Evolutionary conservation across 2,113 vertebrate genomes (phyloP).

Genomic region (Mystacornis crossleyi): DNA sequence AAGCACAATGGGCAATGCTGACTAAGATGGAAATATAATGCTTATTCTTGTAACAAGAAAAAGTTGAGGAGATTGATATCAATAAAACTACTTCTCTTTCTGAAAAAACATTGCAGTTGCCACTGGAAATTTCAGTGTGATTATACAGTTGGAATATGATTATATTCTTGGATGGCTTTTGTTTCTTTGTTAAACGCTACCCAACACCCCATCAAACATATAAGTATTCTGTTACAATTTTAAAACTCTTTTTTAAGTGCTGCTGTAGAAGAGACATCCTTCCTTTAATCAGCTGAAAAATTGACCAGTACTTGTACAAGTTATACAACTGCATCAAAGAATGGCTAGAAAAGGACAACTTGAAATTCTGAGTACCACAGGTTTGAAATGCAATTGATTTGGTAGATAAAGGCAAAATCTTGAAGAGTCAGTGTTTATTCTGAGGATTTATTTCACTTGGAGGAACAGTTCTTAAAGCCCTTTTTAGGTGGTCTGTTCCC

Average conservation of each 20-base stretch:
- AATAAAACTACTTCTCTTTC: neutral
- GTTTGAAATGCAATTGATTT: neutral
- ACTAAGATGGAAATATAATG: neutral
- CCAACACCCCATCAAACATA: neutral
- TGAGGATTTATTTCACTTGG: neutral
- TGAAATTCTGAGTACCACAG: neutral
- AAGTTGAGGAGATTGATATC: neutral
- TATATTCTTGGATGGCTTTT: neutral
- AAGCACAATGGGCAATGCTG: neutral
- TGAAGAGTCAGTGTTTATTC: neutral
- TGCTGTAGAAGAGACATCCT: neutral
- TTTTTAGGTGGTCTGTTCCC: neutral
- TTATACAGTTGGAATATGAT: neutral
- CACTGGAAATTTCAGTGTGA: neutral
- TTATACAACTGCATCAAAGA: neutral
- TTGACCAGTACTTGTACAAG: neutral
- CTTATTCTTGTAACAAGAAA: neutral
- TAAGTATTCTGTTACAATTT: neutral
- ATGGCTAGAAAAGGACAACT: neutral
- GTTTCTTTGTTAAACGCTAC: neutral
- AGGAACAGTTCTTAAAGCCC: neutral
- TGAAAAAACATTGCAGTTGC: neutral
- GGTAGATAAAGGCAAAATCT: neutral
- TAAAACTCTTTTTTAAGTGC: neutral
- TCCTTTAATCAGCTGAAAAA: neutral